Evolutionary conservation across 2,797 vertebrate species (phyloP), one percentile per base, ranked within the genome.

Genomic region (Peromyscus eremicus): DNA sequence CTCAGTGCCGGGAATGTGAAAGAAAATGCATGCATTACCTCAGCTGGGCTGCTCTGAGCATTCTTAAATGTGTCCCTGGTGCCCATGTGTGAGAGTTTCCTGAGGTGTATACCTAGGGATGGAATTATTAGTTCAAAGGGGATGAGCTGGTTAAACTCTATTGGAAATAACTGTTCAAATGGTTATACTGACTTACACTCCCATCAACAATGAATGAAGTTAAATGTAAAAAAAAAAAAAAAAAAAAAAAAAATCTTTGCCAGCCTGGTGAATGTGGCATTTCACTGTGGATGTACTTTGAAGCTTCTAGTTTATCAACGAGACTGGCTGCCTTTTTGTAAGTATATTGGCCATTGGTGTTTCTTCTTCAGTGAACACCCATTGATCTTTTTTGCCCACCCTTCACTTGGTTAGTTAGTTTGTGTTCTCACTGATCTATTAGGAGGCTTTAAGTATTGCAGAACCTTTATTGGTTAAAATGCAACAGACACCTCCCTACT

Each of bases 381-480:
- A 29, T 60, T 60, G 64, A 4, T 77, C 37, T 92, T 4, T 23
- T 76, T 81, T 91, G 43, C 29, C 23, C 21, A 8, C 60, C 25
- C 37, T 40, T 21, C 37, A 57, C 16, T 23, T 34, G 87, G n/a
- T 94, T 82, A 83, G n/a, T 16, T 73, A 6, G n/a, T 49, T 29
- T 37, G 7, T 21, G 32, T 40, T 13, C 12, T 81, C 17, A 13
- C 8, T 57, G 34, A 80, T 86, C 49, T 86, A 14, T 64, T 77
- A 13, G 7, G 37, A 90, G 85, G 73, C 19, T 49, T 89, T 91
- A 73, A 43, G 52, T 37, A 73, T 73, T 71, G 52, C 40, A 11
- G n/a, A 98, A 92, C 1, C 37, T 75, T 86, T 92, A 34, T 83
- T 91, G 68, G 55, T 80, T 92, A 95, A 94, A 82, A 60, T 34